Percentiles rank a stretch among this genome's conserved stretches.
phyloP scores from a whole-genome alignment of 2,113 vertebrate species.

The Melospiza melodia region DNA sequence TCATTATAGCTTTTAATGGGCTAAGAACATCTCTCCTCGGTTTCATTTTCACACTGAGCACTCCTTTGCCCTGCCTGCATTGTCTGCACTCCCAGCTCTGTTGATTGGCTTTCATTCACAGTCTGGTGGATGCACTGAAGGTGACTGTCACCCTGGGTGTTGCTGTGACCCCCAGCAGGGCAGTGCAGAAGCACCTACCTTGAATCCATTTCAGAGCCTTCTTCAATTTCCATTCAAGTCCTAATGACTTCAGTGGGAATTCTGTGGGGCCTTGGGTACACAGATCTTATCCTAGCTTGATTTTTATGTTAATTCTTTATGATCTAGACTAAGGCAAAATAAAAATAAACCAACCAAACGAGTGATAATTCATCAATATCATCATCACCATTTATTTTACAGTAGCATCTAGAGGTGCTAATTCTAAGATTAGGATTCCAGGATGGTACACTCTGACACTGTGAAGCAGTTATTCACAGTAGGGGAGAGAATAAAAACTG shows the following conservation, averaged over 20 bases:
- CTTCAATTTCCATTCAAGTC: background rate
- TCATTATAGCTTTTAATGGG: conserved; percentile 37
- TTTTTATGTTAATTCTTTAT: background rate
- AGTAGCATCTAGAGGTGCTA: background rate
- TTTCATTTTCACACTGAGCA: background rate
- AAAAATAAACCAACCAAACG: background rate
- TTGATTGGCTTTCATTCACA: background rate
- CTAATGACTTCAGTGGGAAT: background rate
- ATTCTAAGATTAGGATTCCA: background rate
- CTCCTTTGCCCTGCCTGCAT: background rate
- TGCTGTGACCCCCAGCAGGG: background rate
- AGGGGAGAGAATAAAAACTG: background rate
- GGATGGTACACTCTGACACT: background rate
- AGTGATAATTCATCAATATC: background rate
- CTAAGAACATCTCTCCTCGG: background rate
- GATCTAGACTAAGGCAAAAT: background rate
- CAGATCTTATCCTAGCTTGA: background rate
- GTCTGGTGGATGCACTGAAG: background rate
- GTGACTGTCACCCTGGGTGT: background rate
- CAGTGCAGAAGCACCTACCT: background rate
- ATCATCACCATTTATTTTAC: background rate
- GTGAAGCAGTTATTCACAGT: background rate
- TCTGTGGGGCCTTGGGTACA: background rate
- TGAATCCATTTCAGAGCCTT: background rate
- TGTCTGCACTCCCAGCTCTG: background rate